Evolutionary conservation across 2,797 vertebrate species (phyloP).

Genomic region (Hyperoplus immaculatus): DNA sequence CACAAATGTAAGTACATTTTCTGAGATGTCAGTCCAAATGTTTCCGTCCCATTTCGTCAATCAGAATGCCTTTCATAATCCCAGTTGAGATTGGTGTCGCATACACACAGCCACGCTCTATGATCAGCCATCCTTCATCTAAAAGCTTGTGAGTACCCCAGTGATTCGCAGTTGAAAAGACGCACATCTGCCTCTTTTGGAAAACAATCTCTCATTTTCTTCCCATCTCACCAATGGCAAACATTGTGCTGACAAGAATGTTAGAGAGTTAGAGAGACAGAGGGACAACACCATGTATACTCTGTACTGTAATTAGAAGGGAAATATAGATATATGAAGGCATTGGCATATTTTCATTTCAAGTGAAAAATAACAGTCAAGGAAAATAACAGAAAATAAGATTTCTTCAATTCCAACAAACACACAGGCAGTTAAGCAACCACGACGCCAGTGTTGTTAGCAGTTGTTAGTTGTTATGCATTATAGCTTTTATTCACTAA

Average conservation of each 20-base stretch:
- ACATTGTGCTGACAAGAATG: not conserved
- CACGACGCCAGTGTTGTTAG: no score
- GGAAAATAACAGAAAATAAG: not conserved
- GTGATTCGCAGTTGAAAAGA: conserved; percentile 17
- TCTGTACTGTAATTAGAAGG: not conserved
- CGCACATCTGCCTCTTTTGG: conserved; percentile 4
- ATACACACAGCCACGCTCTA: not conserved
- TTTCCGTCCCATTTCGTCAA: conserved; percentile 3
- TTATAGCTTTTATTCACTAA: no score
- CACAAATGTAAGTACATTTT: not conserved
- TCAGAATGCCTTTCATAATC: not conserved
- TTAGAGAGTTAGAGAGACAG: not conserved
- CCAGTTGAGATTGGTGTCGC: not conserved
- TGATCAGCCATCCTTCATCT: conserved; percentile 1
- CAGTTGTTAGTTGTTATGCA: no score
- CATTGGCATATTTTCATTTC: not conserved
- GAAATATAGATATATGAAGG: not conserved
- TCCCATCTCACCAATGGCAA: not conserved
- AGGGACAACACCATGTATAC: conserved; percentile 6
- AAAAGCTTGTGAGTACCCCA: not conserved
- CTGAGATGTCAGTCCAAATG: not conserved
- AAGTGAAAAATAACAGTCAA: not conserved
- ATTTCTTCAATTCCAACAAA: not conserved
- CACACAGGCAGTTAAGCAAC: no score
- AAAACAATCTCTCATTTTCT: conserved; percentile 28